These are phyloP conservation scores for Gymnodraco acuticeps DNA, from an alignment of 2,797 vertebrate species.

Conservation along the genomic window DNA sequence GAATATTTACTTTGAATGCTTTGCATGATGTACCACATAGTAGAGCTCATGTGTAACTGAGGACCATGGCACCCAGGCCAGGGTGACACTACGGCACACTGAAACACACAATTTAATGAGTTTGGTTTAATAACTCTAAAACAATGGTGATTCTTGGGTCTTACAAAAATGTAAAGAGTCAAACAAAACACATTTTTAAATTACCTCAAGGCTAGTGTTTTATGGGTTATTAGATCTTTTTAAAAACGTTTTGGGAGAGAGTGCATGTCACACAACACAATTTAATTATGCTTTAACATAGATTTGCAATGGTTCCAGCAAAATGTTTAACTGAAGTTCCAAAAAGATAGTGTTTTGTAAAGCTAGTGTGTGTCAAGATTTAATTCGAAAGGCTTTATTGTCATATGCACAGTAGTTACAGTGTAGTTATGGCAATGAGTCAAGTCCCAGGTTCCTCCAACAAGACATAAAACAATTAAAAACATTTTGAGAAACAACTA, in stretches of 20 bases:
- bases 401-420: too few relatives aligned
- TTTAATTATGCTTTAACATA: neutral
- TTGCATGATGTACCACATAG: constrained; percentile 99
- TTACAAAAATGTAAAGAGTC: neutral
- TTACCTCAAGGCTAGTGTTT: neutral
- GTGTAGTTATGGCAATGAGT: too few relatives aligned
- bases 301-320: neutral
- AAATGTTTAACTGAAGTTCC: neutral
- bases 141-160: neutral
- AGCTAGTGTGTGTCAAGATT: neutral
- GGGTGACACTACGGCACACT: constrained; percentile 72
- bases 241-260: neutral
- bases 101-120: constrained; percentile 49
- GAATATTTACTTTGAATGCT: constrained; percentile 98
- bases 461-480: too few relatives aligned
- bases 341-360: neutral
- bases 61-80: constrained; percentile 85
- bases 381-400: too few relatives aligned
- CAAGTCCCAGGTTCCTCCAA: too few relatives aligned
- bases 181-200: neutral
- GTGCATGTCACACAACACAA: neutral
- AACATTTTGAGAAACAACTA: too few relatives aligned
- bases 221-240: neutral
- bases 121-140: constrained; percentile 26
- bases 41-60: constrained; percentile 90